A percentile compares a stretch with the other conserved stretches of the same genome.
These are phyloP conservation scores for Periparus ater DNA, from an alignment of 2,797 vertebrate genomes.

Conservation along the genomic window DNA sequence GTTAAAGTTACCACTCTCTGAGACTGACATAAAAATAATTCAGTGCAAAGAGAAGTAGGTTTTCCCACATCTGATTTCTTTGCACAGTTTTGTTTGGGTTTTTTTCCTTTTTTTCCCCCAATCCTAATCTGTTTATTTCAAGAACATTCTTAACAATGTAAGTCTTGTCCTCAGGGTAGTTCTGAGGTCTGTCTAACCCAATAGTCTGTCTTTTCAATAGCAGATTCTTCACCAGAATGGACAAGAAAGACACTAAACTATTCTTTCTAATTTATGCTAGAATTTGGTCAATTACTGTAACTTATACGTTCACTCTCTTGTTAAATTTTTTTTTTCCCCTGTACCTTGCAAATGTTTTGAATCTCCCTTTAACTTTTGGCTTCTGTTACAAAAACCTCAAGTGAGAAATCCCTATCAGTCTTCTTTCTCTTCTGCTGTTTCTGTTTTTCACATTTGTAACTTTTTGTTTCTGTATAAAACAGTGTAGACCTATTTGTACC, in stretches of 20 bases:
- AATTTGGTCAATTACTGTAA: background rate
- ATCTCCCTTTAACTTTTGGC: background rate
- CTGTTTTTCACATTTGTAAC: background rate
- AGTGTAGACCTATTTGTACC: background rate
- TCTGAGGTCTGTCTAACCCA: background rate
- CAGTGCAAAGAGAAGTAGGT: background rate
- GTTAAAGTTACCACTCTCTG: background rate
- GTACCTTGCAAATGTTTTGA: background rate
- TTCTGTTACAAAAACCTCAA: background rate
- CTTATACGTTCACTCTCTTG: background rate
- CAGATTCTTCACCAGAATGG: background rate
- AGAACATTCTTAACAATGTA: background rate
- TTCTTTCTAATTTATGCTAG: background rate
- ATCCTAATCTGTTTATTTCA: background rate
- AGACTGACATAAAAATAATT: background rate
- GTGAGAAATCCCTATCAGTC: background rate
- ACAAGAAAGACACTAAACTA: background rate
- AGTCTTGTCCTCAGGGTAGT: background rate
- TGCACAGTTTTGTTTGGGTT: background rate
- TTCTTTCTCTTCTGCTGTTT: background rate
- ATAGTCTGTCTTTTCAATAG: background rate
- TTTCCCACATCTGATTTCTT: background rate
- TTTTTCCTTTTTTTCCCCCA: accelerated
- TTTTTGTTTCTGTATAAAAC: background rate
- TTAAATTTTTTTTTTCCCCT: background rate